phyloP scores from a whole-genome alignment of 2,113 vertebrate species.

The Meleagris gallopavo region DNA sequence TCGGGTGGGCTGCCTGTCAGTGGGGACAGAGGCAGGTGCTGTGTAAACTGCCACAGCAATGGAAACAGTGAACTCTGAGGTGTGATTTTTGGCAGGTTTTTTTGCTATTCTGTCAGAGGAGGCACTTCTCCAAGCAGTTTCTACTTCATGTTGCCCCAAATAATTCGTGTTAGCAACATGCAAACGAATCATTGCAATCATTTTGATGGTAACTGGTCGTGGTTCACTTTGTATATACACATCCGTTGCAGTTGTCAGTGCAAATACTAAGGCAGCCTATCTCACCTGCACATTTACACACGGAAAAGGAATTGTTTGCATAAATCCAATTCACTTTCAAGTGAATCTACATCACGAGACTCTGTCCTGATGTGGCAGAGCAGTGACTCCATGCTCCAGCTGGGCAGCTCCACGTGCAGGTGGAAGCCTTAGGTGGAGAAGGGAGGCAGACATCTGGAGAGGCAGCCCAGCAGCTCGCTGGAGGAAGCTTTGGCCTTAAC shows the following conservation, averaged over 20 bases:
- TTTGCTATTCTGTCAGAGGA: background rate
- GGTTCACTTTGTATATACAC: fast-evolving
- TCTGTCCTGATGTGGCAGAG: fast-evolving
- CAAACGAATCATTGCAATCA: background rate
- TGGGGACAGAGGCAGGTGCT: background rate
- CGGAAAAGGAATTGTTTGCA: background rate
- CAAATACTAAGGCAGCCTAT: fast-evolving
- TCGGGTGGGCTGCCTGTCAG: background rate
- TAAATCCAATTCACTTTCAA: fast-evolving
- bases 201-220: background rate
- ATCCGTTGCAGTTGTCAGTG: background rate
- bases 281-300: fast-evolving
- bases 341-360: background rate
- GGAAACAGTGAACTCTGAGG: background rate
- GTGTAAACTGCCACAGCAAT: background rate
- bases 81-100: background rate
- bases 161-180: background rate
- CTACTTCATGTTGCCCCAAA: background rate
- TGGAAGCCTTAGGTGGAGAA: background rate
- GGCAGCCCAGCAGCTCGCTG: background rate
- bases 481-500: background rate
- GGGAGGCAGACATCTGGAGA: background rate
- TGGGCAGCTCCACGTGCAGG: fast-evolving
- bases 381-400: background rate
- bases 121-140: background rate